Base-by-base conservation (phyloP, 1,140 invertebrate species). In the Hylyphantes graminicola region DNA sequence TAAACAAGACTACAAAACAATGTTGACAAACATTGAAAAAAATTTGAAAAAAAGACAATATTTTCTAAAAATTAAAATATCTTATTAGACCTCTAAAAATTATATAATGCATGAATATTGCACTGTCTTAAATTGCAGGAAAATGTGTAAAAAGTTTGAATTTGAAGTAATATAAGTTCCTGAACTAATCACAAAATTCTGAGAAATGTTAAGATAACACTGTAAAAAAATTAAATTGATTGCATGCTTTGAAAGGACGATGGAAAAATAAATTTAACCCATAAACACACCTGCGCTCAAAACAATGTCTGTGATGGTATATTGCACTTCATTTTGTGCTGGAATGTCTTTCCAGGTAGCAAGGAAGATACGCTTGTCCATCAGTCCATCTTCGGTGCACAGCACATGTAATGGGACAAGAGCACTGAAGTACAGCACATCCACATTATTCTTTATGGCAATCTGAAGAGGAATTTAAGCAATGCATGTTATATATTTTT, bases 281-380 rank as follows among this genome's bases (percentile, higher is more conserved):
- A 0, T 63, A 21, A 2, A 74, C 87, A 70, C 89, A 93, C 93
- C 93, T 86, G 93, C 92, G 88, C 89, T 92, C 79, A 92, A 89
- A 76, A 91, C 90, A 50, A 93, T 89, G 88, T 93, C 92, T 72
- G 90, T 91, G 63, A 92, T 91, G 15, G 93, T 95, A 89, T 96
- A 97, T 89, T 99, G 97, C 35, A 98, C 93, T 91, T 99, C 98
- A 91, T 99, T 99, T 85, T 97, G 96, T 17, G 97, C 94, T 13
- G 98, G 98, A 89, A 99, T 99, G 87, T 99, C 98, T 91, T 99
- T 99, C 98, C 98, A 99, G 6, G 98, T 98, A 55, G 96, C 94
- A 54, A 99, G 92, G 91, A 99, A 99, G 6, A 99, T 94, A 80
- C 96, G 92, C 89, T 99, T 99, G 88, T 99, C 98, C 91, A 99